Evolutionary conservation across 2,113 vertebrate genomes (phyloP).

Genomic region (Ailuropoda melanoleuca): DNA sequence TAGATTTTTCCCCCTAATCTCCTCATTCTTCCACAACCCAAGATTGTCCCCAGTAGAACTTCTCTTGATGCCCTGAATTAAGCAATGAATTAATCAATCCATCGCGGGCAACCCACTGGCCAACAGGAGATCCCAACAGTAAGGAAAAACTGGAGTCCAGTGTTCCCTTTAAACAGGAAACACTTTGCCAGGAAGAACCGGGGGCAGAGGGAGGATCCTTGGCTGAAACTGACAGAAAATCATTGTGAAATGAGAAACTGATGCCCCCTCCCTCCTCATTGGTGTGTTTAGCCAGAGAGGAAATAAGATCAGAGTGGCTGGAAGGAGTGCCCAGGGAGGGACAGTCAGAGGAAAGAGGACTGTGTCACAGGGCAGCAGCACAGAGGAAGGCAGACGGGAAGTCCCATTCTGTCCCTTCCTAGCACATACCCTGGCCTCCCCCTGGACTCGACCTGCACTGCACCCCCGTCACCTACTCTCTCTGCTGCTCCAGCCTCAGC

Average conservation of each 20-base stretch:
- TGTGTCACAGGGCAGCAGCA: background rate
- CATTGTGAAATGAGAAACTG: background rate
- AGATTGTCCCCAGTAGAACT: background rate
- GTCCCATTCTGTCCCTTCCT: too few relatives aligned
- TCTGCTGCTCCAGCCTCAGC: background rate
- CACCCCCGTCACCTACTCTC: background rate
- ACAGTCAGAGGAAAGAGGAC: background rate
- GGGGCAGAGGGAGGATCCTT: background rate
- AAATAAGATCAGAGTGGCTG: background rate
- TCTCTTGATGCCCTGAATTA: background rate
- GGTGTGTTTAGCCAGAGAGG: background rate
- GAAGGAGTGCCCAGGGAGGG: background rate
- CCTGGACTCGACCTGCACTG: too few relatives aligned
- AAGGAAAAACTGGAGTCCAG: background rate
- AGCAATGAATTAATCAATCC: background rate
- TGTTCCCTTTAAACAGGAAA: background rate
- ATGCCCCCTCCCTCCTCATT: accelerated
- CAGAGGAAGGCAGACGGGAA: background rate
- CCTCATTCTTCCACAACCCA: background rate
- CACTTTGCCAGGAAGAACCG: background rate
- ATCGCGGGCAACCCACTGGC: background rate
- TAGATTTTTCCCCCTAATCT: background rate
- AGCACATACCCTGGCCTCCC: accelerated
- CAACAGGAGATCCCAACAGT: background rate
- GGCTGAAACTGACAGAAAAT: background rate